Conservation (phyloP, 2,797 vertebrate species). For the Rhinophrynus dorsalis region DNA sequence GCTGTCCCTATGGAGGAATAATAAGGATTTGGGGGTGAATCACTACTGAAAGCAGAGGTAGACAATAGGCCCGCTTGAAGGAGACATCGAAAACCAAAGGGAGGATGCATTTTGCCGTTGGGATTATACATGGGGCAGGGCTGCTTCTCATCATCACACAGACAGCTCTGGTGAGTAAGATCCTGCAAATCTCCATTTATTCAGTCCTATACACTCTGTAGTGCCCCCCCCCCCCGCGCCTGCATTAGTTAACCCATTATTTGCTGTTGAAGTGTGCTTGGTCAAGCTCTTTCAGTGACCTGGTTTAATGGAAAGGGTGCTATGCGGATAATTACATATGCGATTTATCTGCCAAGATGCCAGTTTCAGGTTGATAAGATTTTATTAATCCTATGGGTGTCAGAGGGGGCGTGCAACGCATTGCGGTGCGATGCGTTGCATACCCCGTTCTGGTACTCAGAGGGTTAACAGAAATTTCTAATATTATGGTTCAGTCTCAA, state of each 20-base stretch:
- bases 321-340: not conserved
- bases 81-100: not conserved
- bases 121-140: slow-evolving; percentile 42
- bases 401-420: too few relatives aligned
- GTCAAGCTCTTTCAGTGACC: not conserved
- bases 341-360: not conserved
- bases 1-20: slow-evolving; percentile 40
- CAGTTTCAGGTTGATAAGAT: too few relatives aligned
- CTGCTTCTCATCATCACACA: slow-evolving; percentile 43
- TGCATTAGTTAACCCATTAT: not conserved
- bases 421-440: too few relatives aligned
- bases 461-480: too few relatives aligned
- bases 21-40: slow-evolving; percentile 1
- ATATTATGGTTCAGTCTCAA: too few relatives aligned
- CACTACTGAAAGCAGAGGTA: slow-evolving; percentile 6
- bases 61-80: not conserved
- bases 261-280: not conserved
- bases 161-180: slow-evolving; percentile 42
- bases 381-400: too few relatives aligned
- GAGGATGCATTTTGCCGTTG: slow-evolving; percentile 43
- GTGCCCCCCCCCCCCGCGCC: not conserved
- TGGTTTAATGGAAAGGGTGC: not conserved
- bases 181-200: not conserved
- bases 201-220: not conserved
- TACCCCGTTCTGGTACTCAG: too few relatives aligned